These are phyloP conservation scores for Crotalus horridus DNA, from an alignment of 2,113 vertebrate genomes.

Conservation along the genomic window DNA sequence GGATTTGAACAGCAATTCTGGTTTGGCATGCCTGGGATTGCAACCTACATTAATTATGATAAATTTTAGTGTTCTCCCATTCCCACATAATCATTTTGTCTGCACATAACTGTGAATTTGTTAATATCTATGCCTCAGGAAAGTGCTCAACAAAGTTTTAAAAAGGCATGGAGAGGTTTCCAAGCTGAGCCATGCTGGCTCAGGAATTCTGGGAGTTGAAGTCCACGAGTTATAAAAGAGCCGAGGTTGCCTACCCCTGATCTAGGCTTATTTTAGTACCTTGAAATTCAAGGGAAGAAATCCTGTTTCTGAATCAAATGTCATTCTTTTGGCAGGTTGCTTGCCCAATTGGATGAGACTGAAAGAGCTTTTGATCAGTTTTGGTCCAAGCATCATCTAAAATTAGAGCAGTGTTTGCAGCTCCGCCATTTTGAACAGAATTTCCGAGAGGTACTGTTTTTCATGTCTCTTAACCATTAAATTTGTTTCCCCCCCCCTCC, in stretches of 20 bases:
- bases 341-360: constrained; percentile 90
- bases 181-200: no score
- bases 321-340: constrained; percentile 72
- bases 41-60: neutral
- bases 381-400: constrained; percentile 88
- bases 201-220: no score
- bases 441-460: constrained; percentile 82
- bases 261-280: neutral
- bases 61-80: neutral
- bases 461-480: neutral
- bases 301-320: neutral
- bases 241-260: neutral
- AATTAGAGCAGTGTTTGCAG: constrained; percentile 89
- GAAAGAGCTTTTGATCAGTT: constrained; percentile 91
- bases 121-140: neutral
- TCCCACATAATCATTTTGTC: neutral
- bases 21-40: neutral
- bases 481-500: neutral
- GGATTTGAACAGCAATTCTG: neutral
- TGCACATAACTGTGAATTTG: neutral
- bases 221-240: no score
- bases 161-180: neutral
- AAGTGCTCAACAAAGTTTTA: neutral
- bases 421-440: constrained; percentile 92
- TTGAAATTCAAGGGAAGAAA: neutral